Evolutionary conservation across 37 sponge, comb jelly and placozoan genomes (phyloP).

Genomic region (Bolinopsis microptera): DNA sequence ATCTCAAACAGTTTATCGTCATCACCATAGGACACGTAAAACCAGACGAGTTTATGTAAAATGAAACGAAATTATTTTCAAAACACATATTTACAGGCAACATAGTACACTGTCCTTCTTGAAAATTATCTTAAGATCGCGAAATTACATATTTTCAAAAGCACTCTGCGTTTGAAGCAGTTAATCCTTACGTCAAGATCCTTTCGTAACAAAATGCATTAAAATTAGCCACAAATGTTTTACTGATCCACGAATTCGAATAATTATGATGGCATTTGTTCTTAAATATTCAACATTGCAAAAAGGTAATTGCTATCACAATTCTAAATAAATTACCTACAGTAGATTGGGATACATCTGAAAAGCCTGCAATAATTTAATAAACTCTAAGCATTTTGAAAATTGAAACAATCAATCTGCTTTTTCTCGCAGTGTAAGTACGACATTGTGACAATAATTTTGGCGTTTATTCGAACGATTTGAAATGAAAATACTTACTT

Average conservation of each 20-base stretch:
- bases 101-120: neutral
- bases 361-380: neutral
- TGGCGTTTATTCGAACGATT: no score
- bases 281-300: no score
- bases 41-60: neutral
- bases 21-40: neutral
- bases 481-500: no score
- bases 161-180: neutral
- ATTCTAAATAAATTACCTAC: neutral
- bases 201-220: no score
- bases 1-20: neutral
- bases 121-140: neutral
- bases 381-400: no score
- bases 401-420: no score
- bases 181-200: no score
- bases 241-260: no score
- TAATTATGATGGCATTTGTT: no score
- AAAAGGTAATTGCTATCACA: neutral
- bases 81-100: conserved; percentile 54
- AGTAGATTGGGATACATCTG: neutral
- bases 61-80: conserved; percentile 34
- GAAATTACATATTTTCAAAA: neutral
- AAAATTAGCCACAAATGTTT: no score
- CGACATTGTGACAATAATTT: no score
- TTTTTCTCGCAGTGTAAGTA: no score